A percentile compares a stretch with the other conserved stretches of the same genome.
Conservation (phyloP, 2,113 vertebrate genomes). For the Tupaia tana region DNA sequence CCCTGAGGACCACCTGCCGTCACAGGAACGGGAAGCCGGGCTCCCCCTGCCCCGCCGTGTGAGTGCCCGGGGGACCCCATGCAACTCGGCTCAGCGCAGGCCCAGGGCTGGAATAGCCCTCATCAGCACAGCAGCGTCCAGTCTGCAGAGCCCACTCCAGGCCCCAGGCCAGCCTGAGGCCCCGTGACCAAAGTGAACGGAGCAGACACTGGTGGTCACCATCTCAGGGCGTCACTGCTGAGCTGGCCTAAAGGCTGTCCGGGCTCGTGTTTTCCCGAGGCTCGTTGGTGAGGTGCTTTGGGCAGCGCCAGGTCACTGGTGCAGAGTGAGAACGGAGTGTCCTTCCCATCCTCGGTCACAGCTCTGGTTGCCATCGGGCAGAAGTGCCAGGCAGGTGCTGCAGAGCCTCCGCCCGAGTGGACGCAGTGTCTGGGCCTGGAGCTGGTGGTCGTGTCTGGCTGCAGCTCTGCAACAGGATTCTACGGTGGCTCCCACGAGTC, state of each 20-base stretch:
- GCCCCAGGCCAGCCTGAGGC: neutral
- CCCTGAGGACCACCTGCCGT: neutral
- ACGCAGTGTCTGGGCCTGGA: neutral
- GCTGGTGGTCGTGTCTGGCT: accelerated
- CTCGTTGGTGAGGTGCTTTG: neutral
- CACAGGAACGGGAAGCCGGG: accelerated
- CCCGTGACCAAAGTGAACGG: neutral
- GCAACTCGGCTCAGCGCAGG: neutral
- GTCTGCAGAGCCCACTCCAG: neutral
- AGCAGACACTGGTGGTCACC: accelerated
- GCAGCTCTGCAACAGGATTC: neutral
- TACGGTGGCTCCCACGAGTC: neutral
- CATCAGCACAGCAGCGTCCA: neutral
- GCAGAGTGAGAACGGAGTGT: accelerated
- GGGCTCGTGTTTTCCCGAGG: neutral
- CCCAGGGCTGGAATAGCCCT: neutral
- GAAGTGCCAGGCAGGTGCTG: neutral
- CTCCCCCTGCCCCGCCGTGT: neutral
- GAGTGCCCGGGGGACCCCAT: neutral
- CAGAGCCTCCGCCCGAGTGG: neutral
- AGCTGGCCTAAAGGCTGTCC: neutral
- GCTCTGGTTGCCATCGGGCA: neutral
- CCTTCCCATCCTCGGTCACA: accelerated
- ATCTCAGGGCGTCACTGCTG: neutral
- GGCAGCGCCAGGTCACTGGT: neutral